Evolutionary conservation across 2,113 vertebrate genomes (phyloP), one percentile per base, ranked within the genome.

Genomic region (Triplophysa rosa): DNA sequence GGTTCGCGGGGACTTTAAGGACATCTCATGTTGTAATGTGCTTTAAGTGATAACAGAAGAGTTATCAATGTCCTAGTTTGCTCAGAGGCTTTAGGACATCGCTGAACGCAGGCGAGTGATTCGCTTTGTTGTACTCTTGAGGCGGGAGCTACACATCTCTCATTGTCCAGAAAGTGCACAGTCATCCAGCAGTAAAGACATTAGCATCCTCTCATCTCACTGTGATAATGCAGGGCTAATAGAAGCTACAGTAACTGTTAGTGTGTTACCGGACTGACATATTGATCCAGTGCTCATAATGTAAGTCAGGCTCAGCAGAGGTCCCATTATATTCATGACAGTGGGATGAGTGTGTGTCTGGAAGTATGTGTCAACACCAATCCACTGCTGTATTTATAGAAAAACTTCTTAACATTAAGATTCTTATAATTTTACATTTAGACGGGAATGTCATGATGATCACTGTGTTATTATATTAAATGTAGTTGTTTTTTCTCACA

Each of bases 271-370:
- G 52, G 10, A 77, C 61, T 73, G 62, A 62, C 40, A 45, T 54
- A 78, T 73, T 80, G 82, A 84, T 77, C 54, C 42, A 33, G 33
- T 45, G 54, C 79, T 78, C 68, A 77, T 37, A 37, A 37, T 37
- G 6, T 66, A n/a, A 47, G n/a, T 72, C 59, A 42, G 61, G 47
- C 24, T 12, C 11, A 21, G 7, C 26, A 12, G 62, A 49, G 16
- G 33, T 54, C 14, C 17, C 52, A 54, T 56, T 56, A 19, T 59
- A 61, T 40, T 68, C 54, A 81, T 61, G 59, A 2, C 29, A 29
- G 56, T 4, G 68, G 71, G 61, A 72, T 77, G n/a, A n/a, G 23
- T 61, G 59, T 23, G 54, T 37, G 33, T 37, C 6, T 1, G 63
- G 40, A n/a, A 58, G 4, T n/a, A 16, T 45, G 14, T 47, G 56